phyloP scores from a whole-genome alignment of 2,797 vertebrate genomes.

The Macropodus opercularis region DNA sequence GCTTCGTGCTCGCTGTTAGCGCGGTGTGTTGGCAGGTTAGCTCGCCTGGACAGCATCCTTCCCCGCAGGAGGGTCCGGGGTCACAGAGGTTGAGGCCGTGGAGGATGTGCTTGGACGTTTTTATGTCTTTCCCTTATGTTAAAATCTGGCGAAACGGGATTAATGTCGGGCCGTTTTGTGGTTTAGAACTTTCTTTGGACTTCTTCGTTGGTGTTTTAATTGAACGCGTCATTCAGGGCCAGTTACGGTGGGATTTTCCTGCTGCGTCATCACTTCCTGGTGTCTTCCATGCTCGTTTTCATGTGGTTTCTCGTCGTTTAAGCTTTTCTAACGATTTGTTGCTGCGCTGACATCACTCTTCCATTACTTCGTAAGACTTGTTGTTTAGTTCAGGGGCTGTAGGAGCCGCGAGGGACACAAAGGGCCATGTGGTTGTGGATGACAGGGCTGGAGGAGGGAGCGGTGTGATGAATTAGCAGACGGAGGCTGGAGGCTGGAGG shows the following conservation, averaged over 20 bases:
- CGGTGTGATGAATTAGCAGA: constrained; percentile 55
- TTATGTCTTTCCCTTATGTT: too few relatives aligned
- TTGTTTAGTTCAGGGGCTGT: neutral
- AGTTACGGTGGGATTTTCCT: neutral
- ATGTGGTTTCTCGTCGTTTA: neutral
- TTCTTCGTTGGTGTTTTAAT: neutral
- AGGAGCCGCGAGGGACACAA: constrained; percentile 60
- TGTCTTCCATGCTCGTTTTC: neutral
- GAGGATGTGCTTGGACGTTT: neutral
- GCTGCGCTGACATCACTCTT: too few relatives aligned
- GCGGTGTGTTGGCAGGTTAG: neutral
- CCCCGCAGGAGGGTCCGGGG: neutral
- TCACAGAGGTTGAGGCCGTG: neutral
- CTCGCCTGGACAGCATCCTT: neutral
- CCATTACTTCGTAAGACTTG: neutral
- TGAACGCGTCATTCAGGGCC: neutral
- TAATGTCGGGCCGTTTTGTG: neutral
- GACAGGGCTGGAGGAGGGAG: constrained; percentile 27
- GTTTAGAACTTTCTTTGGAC: too few relatives aligned
- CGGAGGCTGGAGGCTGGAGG: constrained; percentile 34
- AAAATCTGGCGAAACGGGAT: too few relatives aligned
- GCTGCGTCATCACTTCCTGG: neutral
- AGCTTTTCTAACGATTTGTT: neutral
- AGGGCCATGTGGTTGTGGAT: constrained; percentile 65
- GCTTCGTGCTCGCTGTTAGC: neutral